Evolutionary conservation across 2,113 vertebrate species (phyloP), one percentile per base, ranked within the genome.

Genomic region (Puma concolor): DNA sequence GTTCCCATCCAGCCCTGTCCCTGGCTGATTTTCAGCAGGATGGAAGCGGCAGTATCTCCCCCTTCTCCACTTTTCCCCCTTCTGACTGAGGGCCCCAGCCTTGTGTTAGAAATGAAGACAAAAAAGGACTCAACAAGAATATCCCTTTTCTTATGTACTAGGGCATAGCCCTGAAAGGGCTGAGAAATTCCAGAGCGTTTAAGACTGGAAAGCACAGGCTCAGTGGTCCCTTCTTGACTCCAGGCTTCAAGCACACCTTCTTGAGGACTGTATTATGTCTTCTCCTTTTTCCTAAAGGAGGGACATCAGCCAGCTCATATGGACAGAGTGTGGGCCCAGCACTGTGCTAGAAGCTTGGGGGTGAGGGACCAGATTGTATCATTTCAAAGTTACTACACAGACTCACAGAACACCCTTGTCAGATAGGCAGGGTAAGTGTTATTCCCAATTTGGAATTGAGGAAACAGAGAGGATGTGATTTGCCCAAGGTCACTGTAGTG

Each of bases 391-490:
- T 11, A 36, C 74, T 84, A 87, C 71, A 87, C 6, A 31, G n/a
- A 63, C 36, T 93, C 50, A 36, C n/a, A 36, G 64, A 64, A 76
- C 17, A 57, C 33, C 23, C 76, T 64, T 27, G 3, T 48, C 29
- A 19, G 48, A 88, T 21, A 64, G 48, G n/a, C 15, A 19, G 54
- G 23, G 41, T 85, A 36, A 63, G 25, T 71, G 54, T 88, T 44
- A 93, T 86, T 91, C 66, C 36, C 64, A 67, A 21, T 44, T 54
- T 95, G 86, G 77, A 84, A 48, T 38, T 44, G 48, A 77, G 60
- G 48, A 96, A 93, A 66, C 77, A 88, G 87, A 94, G 77, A 38
- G 11, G 52, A 52, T 72, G 64, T 52, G 77, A 79, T 81, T 72
- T 97, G 19, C 17, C 66, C 64, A 50, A 64, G 31, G 23, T 64